Evolutionary conservation across 2,888 invertebrate genomes (phyloP), one percentile per base, ranked within the genome.

Genomic region (Ochropleura plecta): DNA sequence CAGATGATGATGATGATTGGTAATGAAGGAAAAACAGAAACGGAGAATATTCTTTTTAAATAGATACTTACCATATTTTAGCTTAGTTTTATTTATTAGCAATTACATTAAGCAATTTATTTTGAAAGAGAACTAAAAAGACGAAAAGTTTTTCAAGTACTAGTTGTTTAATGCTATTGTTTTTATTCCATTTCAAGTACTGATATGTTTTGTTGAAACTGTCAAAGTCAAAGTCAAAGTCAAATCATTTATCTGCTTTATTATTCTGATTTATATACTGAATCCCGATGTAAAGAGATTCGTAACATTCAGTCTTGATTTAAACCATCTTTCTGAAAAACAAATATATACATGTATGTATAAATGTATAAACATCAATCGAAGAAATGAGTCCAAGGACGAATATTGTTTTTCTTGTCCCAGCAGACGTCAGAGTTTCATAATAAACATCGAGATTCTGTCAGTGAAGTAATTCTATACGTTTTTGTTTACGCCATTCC

Each of bases 291-390:
- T 73, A 53, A 48, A 14, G 16, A 40, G 12, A 20, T 7, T 40
- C 5, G 18, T n/a, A 51, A 62, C 46, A 20, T 51, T 30, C 4
- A 14, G 14, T 16, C 2, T 55, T 49, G 18, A 46, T 6, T 64
- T 62, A 46, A n/a, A 55, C 40, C 9, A 60, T 42, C 12, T 40
- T 51, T 6, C 18, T 46, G 46, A 48, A 53, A 48, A 49, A 55
- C 9, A 1, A 48, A 63, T n/a, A 48, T 48, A 62, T 40, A 30
- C 30, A 30, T 30, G 30, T n/a, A n/a, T 30, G 30, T 30, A 49
- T 51, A 68, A 44, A 67, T n/a, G 74, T 79, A 79, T 66, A 63
- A 80, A 70, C 53, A 76, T 79, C 49, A 72, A 76, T 49, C 67
- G 6, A 42, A 18, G n/a, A 30, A 48, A n/a, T 70, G 30, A 64